Evolutionary conservation across 2,888 invertebrate genomes (phyloP).

Genomic region (Troides oblongomaculatus): DNA sequence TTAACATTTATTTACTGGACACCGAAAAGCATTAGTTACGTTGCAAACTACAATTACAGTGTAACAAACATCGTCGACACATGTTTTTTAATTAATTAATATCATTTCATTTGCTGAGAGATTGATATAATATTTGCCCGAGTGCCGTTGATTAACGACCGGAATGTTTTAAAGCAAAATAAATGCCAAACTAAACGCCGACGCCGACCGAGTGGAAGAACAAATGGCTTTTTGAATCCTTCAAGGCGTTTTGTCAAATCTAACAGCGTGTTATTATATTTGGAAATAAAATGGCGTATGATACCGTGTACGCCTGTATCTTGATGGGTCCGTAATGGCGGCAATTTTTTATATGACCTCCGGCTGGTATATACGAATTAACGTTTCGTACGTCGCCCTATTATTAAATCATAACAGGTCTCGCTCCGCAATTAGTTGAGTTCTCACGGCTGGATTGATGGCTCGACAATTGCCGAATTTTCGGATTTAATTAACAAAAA

Average conservation of each 20-base stretch:
- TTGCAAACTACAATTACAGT: constrained; percentile 4
- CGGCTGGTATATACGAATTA: constrained; percentile 51
- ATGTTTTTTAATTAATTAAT: constrained; percentile 18
- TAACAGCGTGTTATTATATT: constrained; percentile 53
- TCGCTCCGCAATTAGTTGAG: constrained; percentile 38
- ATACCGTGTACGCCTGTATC: constrained; percentile 39
- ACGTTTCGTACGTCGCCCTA: constrained; percentile 58
- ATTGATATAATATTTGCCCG: constrained; percentile 9
- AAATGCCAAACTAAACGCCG: constrained; percentile 32
- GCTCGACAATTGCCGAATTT: constrained; percentile 45
- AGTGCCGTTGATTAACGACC: constrained; percentile 22
- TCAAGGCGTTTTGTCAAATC: constrained; percentile 57
- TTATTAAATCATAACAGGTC: constrained; percentile 65
- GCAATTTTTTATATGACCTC: constrained; percentile 49
- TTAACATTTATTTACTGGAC: neutral
- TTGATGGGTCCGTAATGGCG: constrained; percentile 55
- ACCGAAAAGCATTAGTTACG: neutral
- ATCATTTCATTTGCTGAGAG: constrained; percentile 11
- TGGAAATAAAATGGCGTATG: constrained; percentile 46
- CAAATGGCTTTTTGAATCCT: constrained; percentile 56
- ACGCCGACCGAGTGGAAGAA: constrained; percentile 35
- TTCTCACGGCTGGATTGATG: constrained; percentile 51
- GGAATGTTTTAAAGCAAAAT: constrained; percentile 16
- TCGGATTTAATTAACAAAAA: constrained; percentile 30
- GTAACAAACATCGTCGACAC: constrained; percentile 9